These are phyloP conservation scores for Celastrina argiolus DNA, from an alignment of 2,888 invertebrate genomes.

Conservation along the genomic window DNA sequence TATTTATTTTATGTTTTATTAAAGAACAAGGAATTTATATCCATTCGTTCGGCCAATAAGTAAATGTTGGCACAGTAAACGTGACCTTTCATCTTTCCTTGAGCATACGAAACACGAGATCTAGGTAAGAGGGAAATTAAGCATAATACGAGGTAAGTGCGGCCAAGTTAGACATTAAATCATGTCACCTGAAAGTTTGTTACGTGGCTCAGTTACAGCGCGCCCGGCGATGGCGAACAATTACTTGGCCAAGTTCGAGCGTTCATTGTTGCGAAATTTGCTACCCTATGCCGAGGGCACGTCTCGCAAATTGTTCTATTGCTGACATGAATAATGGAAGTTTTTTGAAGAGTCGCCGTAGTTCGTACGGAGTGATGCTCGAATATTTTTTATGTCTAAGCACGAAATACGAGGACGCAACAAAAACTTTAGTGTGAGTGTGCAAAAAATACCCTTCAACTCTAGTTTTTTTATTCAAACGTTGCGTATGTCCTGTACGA, in stretches of 20 bases:
- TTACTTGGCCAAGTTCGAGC: constrained; percentile 32
- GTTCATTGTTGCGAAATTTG: constrained; percentile 41
- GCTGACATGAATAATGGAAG: constrained; percentile 20
- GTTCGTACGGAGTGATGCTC: not conserved
- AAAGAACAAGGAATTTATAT: not conserved
- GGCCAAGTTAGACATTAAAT: constrained; percentile 14
- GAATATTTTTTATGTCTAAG: constrained; percentile 11
- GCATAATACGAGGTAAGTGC: not conserved
- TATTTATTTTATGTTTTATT: not conserved
- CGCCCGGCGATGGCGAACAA: constrained; percentile 35
- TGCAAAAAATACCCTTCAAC: not conserved
- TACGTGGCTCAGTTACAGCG: constrained; percentile 4
- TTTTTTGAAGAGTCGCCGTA: constrained; percentile 6
- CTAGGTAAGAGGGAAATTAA: not conserved
- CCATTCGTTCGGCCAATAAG: not conserved
- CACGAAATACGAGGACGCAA: not conserved
- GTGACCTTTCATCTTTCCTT: no score
- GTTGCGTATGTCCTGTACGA: no score
- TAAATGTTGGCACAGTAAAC: not conserved
- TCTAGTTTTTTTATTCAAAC: not conserved
- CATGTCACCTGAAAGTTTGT: constrained; percentile 17
- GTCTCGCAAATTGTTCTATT: constrained; percentile 29
- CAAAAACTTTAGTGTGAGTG: not conserved
- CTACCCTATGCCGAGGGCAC: constrained; percentile 26
- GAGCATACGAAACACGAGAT: not conserved